These are phyloP conservation scores for Drosophila tristis DNA, from an alignment of 1,140 invertebrate species.

Conservation along the genomic window DNA sequence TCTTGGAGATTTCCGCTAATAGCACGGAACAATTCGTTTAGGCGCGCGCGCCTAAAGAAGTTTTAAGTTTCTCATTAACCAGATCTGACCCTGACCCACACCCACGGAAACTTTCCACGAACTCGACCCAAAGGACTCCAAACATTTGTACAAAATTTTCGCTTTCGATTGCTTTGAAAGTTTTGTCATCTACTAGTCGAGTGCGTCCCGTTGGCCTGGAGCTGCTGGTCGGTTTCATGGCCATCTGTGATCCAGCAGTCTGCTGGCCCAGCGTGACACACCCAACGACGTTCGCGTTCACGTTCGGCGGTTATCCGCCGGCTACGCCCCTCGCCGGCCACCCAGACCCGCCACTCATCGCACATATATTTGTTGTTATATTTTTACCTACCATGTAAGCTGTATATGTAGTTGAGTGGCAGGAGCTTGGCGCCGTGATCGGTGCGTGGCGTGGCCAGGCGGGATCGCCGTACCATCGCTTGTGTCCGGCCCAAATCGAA, in stretches of 20 bases:
- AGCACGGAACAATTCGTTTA: conserved; percentile 96
- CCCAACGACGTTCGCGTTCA: conserved; percentile 16
- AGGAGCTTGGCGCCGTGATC: conserved; percentile 13
- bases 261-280: conserved; percentile 18
- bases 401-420: conserved; percentile 32
- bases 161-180: conserved; percentile 50
- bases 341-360: conserved; percentile 6
- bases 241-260: conserved; percentile 60
- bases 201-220: conserved; percentile 29
- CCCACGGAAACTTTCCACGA: conserved; percentile 47
- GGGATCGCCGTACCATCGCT: conserved; percentile 43
- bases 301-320: conserved; percentile 35
- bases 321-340: conserved; percentile 48
- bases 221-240: conserved; percentile 72
- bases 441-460: conserved; percentile 59
- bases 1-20: conserved; percentile 96
- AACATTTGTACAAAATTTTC: conserved; percentile 68
- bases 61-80: conserved; percentile 67
- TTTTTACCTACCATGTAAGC: conserved; percentile 61
- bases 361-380: conserved; percentile 55
- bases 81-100: conserved; percentile 41
- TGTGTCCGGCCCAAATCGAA: conserved; percentile 57
- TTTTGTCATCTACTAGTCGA: conserved; percentile 55
- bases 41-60: conserved; percentile 34
- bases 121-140: conserved; percentile 55